phyloP scores from a whole-genome alignment of 2,797 vertebrate species.

The Poeciliopsis presidionis region DNA sequence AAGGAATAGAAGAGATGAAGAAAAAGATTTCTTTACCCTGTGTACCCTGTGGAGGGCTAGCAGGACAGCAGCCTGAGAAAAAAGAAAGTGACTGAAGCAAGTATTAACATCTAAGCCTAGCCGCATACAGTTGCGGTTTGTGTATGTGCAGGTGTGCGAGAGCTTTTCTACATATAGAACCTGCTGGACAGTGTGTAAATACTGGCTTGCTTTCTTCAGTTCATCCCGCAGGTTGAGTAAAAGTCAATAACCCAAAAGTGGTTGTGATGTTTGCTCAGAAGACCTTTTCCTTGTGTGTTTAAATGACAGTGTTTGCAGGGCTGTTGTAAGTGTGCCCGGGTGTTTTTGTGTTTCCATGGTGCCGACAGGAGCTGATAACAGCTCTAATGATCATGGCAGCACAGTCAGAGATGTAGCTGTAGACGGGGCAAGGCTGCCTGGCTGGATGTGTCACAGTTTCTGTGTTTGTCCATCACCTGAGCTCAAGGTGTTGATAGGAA shows the following conservation, averaged over 20 bases:
- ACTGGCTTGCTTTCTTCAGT: conserved; percentile 67
- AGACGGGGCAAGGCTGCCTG: conserved; percentile 53
- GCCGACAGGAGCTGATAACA: conserved; percentile 74
- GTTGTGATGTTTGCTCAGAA: conserved; percentile 79
- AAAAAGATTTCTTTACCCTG: conserved; percentile 71
- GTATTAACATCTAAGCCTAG: conserved; percentile 47
- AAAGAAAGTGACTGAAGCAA: conserved; percentile 58
- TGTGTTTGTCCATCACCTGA: conserved; percentile 76
- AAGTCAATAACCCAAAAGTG: conserved; percentile 82
- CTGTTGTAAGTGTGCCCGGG: conserved; percentile 33
- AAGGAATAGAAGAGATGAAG: conserved; percentile 59
- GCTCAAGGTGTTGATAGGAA: conserved; percentile 77
- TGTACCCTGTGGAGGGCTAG: conserved; percentile 70
- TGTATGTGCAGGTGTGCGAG: conserved; percentile 11
- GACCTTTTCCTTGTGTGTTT: conserved; percentile 57
- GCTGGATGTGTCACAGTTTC: conserved; percentile 73
- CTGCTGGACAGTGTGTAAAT: conserved; percentile 65
- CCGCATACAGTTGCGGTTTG: conserved; percentile 27
- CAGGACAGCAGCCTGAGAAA: conserved; percentile 53
- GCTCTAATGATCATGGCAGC: conserved; percentile 65
- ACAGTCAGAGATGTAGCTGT: conserved; percentile 39
- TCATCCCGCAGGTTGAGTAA: conserved; percentile 74
- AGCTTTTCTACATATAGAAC: conserved; percentile 23
- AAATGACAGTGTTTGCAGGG: conserved; percentile 62
- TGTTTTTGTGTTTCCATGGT: conserved; percentile 76